Conservation (phyloP, 2,888 invertebrate species). For the Dicyrtomina minuta region DNA sequence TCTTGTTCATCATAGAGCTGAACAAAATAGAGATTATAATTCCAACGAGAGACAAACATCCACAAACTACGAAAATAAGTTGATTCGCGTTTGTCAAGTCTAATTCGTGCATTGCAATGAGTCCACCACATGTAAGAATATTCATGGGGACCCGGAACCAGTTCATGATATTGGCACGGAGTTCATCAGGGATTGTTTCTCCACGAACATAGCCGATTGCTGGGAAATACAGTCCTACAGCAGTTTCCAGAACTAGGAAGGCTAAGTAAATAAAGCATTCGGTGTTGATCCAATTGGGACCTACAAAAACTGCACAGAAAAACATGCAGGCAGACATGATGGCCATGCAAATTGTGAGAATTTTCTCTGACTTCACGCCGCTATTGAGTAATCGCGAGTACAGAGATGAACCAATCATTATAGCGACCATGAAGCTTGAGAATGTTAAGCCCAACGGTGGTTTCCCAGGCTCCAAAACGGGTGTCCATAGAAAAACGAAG, state of each 20-base stretch:
- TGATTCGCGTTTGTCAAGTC: constrained; percentile 43
- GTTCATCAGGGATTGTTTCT: constrained; percentile 61
- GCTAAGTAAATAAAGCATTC: constrained; percentile 55
- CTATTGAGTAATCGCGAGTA: constrained; percentile 58
- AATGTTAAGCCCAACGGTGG: constrained; percentile 64
- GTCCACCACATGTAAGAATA: constrained; percentile 61
- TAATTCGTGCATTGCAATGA: constrained; percentile 57
- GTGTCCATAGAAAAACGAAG: constrained; percentile 66
- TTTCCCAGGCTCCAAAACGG: constrained; percentile 59
- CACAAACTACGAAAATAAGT: constrained; percentile 48
- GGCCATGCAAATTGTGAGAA: constrained; percentile 54
- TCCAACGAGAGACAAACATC: constrained; percentile 39
- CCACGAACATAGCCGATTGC: constrained; percentile 57
- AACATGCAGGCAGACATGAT: constrained; percentile 51
- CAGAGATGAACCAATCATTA: constrained; percentile 62
- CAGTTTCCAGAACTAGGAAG: constrained; percentile 61
- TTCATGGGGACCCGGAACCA: constrained; percentile 65
- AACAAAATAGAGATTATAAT: constrained; percentile 42
- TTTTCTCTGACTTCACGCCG: constrained; percentile 52
- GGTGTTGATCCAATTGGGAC: constrained; percentile 19
- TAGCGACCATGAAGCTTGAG: constrained; percentile 64
- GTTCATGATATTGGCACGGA: constrained; percentile 62
- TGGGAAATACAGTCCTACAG: constrained; percentile 64
- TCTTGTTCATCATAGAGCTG: constrained; percentile 24
- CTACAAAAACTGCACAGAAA: constrained; percentile 51